Evolutionary conservation across 2,113 vertebrate genomes (phyloP), one percentile per base, ranked within the genome.

Genomic region (Gobius niger): DNA sequence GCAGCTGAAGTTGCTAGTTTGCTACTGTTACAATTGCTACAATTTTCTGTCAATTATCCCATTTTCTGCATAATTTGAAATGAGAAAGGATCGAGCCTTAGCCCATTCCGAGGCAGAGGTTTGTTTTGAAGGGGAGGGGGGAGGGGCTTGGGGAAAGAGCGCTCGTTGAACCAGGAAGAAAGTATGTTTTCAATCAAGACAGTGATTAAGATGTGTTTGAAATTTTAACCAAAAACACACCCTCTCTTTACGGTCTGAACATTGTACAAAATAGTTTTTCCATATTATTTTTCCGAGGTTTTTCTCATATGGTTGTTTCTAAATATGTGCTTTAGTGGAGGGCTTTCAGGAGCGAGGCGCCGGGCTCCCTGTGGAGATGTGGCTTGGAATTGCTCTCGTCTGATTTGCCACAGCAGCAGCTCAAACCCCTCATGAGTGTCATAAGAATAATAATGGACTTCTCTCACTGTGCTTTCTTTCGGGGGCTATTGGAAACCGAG

Each of bases 401-500:
- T 14, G 41, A 70, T 67, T 70, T 70, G 59, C 62, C 44, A 0
- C 78, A 42, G 57, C 73, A 74, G 76, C 67, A 57, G 73, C 59
- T 82, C 77, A 68, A 75, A 67, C 14, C 72, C 62, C 67, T 73
- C 70, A 68, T 69, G 9, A 59, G 59, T 72, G 44, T 50, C 53
- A 63, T 68, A 24, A 66, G 75, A 85, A 78, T 72, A 65, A 83
- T 74, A 81, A 78, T 85, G 14, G 64, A 65, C 61, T 69, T 76
- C 78, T 67, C 51, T 56, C 68, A 72, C 49, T 72, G 53, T 57
- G 68, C 68, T 73, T 76, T 65, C 70, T 63, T 78, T 76, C 62
- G 13, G 40, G 56, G 64, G 61, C 44, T 65, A 61, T 72, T 73
- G 40, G 60, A 70, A 68, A 81, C 34, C 13, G 11, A 53, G 54